A percentile compares a stretch with the other conserved stretches of the same genome.
Conservation (phyloP, 53 echinoderm and acorn worm genomes). For the Patiria pectinifera region DNA sequence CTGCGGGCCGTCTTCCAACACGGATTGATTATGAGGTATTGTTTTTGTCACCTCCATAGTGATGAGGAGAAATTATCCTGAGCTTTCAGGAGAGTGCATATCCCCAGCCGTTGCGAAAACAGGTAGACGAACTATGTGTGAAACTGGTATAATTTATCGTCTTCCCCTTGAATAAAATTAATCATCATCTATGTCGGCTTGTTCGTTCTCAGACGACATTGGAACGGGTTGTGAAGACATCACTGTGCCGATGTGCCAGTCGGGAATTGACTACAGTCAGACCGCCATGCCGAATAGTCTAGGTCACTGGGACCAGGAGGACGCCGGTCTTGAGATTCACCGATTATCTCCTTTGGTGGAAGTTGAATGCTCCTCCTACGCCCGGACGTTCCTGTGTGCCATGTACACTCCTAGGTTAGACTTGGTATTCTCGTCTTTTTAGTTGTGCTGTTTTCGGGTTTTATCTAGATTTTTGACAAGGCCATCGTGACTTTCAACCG, state of each 20-base stretch:
- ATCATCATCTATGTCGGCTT: too few relatives aligned
- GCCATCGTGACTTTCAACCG: too few relatives aligned
- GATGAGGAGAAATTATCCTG: too few relatives aligned
- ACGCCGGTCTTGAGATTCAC: constrained; percentile 9
- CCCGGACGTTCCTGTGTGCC: constrained; percentile 51
- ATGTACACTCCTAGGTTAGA: constrained; percentile 48
- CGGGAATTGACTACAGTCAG: constrained; percentile 50
- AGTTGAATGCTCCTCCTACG: constrained; percentile 19
- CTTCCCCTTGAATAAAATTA: too few relatives aligned
- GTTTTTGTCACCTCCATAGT: too few relatives aligned
- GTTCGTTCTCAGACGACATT: too few relatives aligned
- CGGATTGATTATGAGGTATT: too few relatives aligned
- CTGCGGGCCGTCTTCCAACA: too few relatives aligned
- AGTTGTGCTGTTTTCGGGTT: neutral
- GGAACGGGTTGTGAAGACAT: constrained; percentile 34
- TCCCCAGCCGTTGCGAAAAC: too few relatives aligned
- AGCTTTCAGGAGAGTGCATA: too few relatives aligned
- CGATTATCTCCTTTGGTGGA: neutral
- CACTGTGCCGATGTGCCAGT: constrained; percentile 29
- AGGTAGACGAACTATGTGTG: too few relatives aligned
- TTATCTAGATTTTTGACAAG: neutral
- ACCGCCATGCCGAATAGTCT: constrained; percentile 52
- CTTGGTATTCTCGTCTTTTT: neutral
- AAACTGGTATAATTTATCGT: too few relatives aligned
- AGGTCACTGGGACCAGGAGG: constrained; percentile 31